These are phyloP conservation scores for Orgyia antiqua DNA, from an alignment of 2,888 invertebrate species.

Conservation along the genomic window DNA sequence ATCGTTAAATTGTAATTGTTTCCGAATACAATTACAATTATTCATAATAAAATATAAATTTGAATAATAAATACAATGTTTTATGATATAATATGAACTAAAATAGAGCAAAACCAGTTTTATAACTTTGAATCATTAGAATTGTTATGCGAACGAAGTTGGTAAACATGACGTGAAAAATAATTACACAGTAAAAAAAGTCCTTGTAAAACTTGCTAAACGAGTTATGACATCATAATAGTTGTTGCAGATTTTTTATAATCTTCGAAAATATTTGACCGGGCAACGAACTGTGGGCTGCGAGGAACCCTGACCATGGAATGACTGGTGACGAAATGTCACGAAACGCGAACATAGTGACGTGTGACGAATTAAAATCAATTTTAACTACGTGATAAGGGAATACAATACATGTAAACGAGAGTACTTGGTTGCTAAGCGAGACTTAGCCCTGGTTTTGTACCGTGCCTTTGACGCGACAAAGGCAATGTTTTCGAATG, in stretches of 20 bases:
- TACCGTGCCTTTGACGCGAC: too few species aligned
- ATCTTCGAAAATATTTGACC: slow-evolving; percentile 60
- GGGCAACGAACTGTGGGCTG: slow-evolving; percentile 52
- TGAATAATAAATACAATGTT: too few species aligned
- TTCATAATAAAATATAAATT: neutral
- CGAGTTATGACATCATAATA: slow-evolving; percentile 59
- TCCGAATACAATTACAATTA: slow-evolving; percentile 4
- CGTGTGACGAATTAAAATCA: slow-evolving; percentile 22
- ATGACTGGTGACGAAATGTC: slow-evolving; percentile 45
- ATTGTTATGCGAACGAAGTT: slow-evolving; percentile 22
- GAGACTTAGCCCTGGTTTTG: too few species aligned
- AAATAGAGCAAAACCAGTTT: slow-evolving; percentile 16
- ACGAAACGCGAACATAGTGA: slow-evolving; percentile 32
- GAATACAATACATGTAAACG: neutral
- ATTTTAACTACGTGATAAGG: slow-evolving; percentile 15
- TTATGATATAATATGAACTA: too few species aligned
- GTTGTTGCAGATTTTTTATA: slow-evolving; percentile 58
- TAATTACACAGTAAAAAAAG: slow-evolving; percentile 31
- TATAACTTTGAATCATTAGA: slow-evolving; percentile 9
- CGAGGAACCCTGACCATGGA: slow-evolving; percentile 56
- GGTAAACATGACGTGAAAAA: slow-evolving; percentile 21
- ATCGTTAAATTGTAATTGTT: slow-evolving; percentile 24
- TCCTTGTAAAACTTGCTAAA: slow-evolving; percentile 36
- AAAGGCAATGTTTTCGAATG: too few species aligned
- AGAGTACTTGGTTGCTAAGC: too few species aligned